Evolutionary conservation across 2,113 vertebrate species (phyloP).

Genomic region (Channa maculata): DNA sequence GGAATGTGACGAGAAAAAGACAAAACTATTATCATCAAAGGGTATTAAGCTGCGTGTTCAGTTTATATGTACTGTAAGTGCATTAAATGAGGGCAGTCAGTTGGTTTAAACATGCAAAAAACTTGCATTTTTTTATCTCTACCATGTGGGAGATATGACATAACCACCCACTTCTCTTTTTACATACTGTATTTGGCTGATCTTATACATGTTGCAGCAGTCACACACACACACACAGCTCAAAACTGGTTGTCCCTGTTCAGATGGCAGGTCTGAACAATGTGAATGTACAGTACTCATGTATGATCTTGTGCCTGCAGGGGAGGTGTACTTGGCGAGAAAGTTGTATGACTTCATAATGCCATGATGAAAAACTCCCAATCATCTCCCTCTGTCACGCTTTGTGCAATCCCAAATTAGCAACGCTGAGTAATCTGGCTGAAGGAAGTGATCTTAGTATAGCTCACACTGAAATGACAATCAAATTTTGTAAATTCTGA

Average conservation of each 20-base stretch:
- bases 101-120: too few relatives aligned
- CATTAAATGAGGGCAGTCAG: not conserved
- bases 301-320: not conserved
- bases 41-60: not conserved
- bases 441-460: constrained; percentile 31
- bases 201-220: too few relatives aligned
- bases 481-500: not conserved
- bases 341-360: constrained; percentile 10
- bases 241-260: too few relatives aligned
- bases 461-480: constrained; percentile 18
- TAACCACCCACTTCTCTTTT: too few relatives aligned
- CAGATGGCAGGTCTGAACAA: not conserved
- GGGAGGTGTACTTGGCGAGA: not conserved
- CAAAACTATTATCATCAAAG: not conserved
- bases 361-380: not conserved
- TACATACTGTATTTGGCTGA: too few relatives aligned
- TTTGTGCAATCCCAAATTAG: not conserved
- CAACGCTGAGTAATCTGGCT: constrained; percentile 51
- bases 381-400: not conserved
- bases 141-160: too few relatives aligned
- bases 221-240: too few relatives aligned
- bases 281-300: not conserved
- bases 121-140: too few relatives aligned
- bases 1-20: not conserved
- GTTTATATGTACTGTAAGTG: constrained; percentile 12